Conservation (phyloP, 2,888 invertebrate genomes). For the Eristalinus aeneus region DNA sequence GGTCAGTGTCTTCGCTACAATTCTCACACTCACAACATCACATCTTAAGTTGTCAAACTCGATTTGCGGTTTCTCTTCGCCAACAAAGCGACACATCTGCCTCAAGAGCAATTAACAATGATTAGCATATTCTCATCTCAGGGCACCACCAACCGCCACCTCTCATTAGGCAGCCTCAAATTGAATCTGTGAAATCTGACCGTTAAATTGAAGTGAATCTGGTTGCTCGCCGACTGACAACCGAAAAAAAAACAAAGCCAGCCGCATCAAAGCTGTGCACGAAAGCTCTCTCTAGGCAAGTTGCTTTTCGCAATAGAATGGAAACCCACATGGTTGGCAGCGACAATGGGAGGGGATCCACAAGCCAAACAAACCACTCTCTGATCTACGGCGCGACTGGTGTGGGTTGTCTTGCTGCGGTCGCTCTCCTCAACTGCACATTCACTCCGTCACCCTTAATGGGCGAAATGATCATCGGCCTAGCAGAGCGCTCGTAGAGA, state of each 20-base stretch:
- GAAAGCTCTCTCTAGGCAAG: background rate
- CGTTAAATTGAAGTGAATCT: background rate
- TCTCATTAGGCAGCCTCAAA: background rate
- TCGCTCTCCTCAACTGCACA: conserved; percentile 47
- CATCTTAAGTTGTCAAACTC: background rate
- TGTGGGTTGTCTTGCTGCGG: background rate
- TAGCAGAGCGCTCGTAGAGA: background rate
- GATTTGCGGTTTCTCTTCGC: background rate
- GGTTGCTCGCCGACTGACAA: background rate
- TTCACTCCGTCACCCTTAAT: conserved; percentile 64
- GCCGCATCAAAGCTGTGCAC: background rate
- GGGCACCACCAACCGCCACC: background rate
- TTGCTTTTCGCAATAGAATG: background rate
- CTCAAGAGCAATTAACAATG: background rate
- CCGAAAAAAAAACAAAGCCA: background rate
- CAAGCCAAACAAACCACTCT: background rate
- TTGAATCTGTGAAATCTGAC: background rate
- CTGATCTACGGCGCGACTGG: background rate
- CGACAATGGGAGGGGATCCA: background rate
- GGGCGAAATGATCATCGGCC: conserved; percentile 50
- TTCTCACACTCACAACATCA: background rate
- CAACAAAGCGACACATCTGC: background rate
- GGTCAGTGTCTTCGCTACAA: background rate
- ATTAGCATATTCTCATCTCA: background rate
- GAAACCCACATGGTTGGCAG: background rate